Conservation (phyloP, 2,888 invertebrate species). For the Tanytarsus gracilentus region DNA sequence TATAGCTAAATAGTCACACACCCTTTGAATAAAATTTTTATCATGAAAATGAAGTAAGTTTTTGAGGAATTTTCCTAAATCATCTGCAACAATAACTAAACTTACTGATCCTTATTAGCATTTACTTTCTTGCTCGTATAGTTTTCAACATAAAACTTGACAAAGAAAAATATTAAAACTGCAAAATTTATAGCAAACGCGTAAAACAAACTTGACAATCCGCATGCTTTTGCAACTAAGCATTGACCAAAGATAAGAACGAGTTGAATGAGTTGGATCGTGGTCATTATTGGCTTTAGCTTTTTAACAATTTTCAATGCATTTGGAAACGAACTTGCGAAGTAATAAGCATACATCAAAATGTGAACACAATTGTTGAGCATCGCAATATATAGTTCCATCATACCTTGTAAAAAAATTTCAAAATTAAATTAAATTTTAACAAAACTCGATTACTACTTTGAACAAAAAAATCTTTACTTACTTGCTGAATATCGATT, state of each 20-base stretch:
- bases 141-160: neutral
- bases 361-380: constrained; percentile 6
- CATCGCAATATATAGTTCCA: neutral
- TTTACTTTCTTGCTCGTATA: neutral
- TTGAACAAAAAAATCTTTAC: neutral
- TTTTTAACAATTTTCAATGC: neutral
- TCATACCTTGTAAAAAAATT: neutral
- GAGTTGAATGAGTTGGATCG: constrained; percentile 7
- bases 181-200: neutral
- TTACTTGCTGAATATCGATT: neutral
- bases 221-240: neutral
- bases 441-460: neutral
- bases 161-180: constrained; percentile 8
- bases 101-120: neutral
- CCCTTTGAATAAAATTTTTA: no score
- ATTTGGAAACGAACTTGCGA: neutral
- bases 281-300: neutral
- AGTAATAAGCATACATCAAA: constrained; percentile 16
- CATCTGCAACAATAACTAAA: neutral
- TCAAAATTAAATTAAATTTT: neutral
- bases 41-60: no score
- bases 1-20: no score
- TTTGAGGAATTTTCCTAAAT: neutral
- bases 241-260: neutral
- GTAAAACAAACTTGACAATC: neutral